These are phyloP conservation scores for Manis crassicaudata DNA, from an alignment of 2,797 vertebrate genomes.

Conservation along the genomic window DNA sequence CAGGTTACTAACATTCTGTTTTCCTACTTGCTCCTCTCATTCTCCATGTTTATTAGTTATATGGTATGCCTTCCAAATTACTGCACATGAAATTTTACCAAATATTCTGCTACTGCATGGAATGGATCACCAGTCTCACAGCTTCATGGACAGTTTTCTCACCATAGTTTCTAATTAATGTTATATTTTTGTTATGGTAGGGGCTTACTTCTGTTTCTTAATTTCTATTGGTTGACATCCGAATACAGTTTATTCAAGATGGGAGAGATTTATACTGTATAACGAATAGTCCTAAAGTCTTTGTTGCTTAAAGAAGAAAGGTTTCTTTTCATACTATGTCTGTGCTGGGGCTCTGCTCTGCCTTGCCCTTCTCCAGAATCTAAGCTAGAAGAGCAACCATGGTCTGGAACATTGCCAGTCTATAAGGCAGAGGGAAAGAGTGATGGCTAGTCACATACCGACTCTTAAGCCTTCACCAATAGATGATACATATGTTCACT, in stretches of 20 bases:
- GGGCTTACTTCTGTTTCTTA: neutral
- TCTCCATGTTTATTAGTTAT: neutral
- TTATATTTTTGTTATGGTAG: neutral
- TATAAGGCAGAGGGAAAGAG: neutral
- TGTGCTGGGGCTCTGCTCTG: neutral
- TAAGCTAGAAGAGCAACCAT: neutral
- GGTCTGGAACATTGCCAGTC: fast-evolving
- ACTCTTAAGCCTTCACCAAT: neutral
- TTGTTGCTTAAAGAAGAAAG: neutral
- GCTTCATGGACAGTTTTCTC: neutral
- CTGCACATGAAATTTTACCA: neutral
- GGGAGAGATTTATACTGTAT: neutral
- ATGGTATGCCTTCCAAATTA: neutral
- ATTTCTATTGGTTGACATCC: neutral
- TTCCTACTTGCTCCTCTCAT: neutral
- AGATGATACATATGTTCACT: neutral
- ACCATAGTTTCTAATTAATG: neutral
- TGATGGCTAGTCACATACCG: neutral
- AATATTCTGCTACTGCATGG: neutral
- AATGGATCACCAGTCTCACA: neutral
- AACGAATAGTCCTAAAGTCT: neutral
- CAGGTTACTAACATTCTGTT: neutral
- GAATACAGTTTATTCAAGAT: neutral
- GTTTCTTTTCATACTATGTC: neutral
- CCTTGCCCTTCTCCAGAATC: neutral